Evolutionary conservation across 1,140 invertebrate genomes (phyloP).

Genomic region (Macrobrachium rosenbergii): DNA sequence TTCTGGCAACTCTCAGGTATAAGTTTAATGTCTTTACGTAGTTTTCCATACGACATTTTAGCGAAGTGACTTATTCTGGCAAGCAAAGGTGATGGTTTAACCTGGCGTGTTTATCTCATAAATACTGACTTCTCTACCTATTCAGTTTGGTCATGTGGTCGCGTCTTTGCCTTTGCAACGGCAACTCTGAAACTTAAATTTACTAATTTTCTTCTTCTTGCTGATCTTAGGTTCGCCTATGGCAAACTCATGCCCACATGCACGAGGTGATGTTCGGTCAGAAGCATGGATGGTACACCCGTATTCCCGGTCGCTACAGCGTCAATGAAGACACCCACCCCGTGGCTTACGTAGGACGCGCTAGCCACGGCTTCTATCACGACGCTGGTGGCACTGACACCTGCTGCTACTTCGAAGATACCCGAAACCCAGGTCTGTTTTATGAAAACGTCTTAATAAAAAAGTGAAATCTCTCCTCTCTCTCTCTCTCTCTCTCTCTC

Average conservation of each 20-base stretch:
- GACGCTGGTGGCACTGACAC: constrained; percentile 66
- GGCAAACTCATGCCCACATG: constrained; percentile 31
- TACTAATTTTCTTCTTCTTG: background rate
- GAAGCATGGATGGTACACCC: constrained; percentile 65
- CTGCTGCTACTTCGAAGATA: constrained; percentile 67
- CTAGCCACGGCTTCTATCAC: constrained; percentile 64
- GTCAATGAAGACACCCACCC: constrained; percentile 57
- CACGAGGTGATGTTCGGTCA: constrained; percentile 65
- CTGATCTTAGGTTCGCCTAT: constrained; percentile 7
- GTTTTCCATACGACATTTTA: too few species aligned
- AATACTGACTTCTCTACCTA: too few species aligned
- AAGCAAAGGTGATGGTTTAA: too few species aligned
- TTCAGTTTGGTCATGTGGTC: too few species aligned
- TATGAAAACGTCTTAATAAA: too few species aligned
- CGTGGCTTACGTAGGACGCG: constrained; percentile 64
- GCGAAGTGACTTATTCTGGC: too few species aligned
- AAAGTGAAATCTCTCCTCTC: background rate
- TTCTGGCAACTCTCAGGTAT: too few species aligned
- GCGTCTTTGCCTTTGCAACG: background rate
- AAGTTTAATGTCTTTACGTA: too few species aligned
- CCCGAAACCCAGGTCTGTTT: constrained; percentile 63
- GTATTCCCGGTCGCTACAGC: constrained; percentile 61
- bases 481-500: background rate
- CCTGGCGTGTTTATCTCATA: too few species aligned
- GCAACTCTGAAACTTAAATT: background rate